These are phyloP conservation scores for Parasteatoda tepidariorum DNA, from an alignment of 1,140 invertebrate species.

Conservation along the genomic window DNA sequence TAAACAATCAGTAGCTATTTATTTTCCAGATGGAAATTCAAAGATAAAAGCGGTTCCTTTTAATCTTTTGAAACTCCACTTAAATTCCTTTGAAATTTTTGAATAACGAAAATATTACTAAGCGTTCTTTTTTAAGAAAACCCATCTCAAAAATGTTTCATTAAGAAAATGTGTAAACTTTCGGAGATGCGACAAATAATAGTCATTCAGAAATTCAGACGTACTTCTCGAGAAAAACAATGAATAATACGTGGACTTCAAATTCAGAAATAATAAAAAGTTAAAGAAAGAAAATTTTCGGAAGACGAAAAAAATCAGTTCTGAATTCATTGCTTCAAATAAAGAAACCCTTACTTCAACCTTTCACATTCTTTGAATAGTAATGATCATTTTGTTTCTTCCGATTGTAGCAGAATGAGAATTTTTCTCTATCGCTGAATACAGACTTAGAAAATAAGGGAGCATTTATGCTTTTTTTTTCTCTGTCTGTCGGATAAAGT, in stretches of 20 bases:
- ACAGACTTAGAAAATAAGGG: constrained; percentile 37
- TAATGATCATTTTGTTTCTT: constrained; percentile 58
- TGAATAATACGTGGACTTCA: constrained; percentile 45
- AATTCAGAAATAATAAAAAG: background rate
- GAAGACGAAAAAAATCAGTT: constrained; percentile 30
- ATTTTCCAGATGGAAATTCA: background rate
- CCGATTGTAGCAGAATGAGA: constrained; percentile 22
- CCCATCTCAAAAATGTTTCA: background rate
- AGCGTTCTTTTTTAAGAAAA: background rate
- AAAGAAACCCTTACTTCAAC: constrained; percentile 7
- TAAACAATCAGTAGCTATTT: background rate
- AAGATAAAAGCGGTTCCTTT: background rate
- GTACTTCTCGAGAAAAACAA: constrained; percentile 37
- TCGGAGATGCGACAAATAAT: background rate
- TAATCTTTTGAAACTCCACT: background rate
- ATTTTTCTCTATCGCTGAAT: constrained; percentile 13
- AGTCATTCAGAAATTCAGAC: background rate
- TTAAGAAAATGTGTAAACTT: constrained; percentile 9
- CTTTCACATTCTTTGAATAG: constrained; percentile 34
- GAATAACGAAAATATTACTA: background rate
- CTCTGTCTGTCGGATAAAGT: background rate
- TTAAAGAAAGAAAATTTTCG: background rate
- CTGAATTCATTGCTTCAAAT: constrained; percentile 52
- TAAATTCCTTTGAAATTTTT: background rate
- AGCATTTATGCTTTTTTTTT: constrained; percentile 39